Base-by-base conservation (phyloP, 2,888 invertebrate species). In the Fragum sueziense region DNA sequence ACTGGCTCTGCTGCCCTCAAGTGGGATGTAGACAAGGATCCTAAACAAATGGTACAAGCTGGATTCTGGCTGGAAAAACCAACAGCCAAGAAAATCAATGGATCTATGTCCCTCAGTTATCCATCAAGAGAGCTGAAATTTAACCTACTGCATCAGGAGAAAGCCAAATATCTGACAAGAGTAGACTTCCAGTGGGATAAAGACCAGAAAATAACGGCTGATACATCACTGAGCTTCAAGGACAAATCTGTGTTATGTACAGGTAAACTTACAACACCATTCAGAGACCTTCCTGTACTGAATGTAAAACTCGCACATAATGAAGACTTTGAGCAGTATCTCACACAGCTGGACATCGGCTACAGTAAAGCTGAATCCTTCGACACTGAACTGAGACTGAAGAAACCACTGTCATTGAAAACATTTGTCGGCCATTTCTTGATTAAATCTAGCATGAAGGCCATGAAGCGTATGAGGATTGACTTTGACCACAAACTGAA, bases 21-120 rank as follows among this genome's bases (percentile, higher is more conserved):
- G 59, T 88, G 86, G 88, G 86, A 89, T 82, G 87, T 84, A 29
- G 80, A 78, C 22, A 85, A 74, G 54, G 80, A 86, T 59, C 31
- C 67, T n/a, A 62, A 74, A 14, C 59, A 80, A 22, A 68, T 71
- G 54, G n/a, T 85, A 2, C 27, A 47, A 4, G 25, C 87, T 4
- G 70, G 59, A 17, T 81, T 79, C 6, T 80, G 85, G 68, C 27
- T 85, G 22, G 85, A 82, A 2, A 51, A 68, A 20, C 76, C 80
- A 34, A 69, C 78, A 25, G 11, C 41, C 0, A 74, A 77, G 0
- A 80, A 83, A 52, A 33, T 89, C 0, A 84, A 80, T 52, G 85
- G 85, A 4, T 79, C 80, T 11, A 14, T 85, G 9, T 51, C 79
- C 7, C 22, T 83, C n/a, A 76, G 37, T 31, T 84, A 80, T 33